Evolutionary conservation across 2,888 invertebrate genomes (phyloP).

Genomic region (Trachelus stipa): DNA sequence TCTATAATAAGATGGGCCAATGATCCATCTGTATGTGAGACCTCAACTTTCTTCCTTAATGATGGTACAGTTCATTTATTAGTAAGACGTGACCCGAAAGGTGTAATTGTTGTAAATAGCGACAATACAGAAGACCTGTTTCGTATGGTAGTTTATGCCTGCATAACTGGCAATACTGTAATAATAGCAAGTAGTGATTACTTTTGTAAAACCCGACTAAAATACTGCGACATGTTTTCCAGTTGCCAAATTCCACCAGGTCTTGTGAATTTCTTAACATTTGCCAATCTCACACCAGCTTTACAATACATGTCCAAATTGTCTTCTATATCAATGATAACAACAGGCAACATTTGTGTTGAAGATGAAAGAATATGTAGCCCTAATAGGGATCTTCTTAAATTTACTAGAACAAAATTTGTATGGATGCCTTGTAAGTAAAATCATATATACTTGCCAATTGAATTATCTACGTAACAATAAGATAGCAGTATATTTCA

Average conservation of each 20-base stretch:
- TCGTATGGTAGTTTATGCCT: constrained; percentile 26
- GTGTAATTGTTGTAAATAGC: constrained; percentile 26
- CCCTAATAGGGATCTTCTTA: not conserved
- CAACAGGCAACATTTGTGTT: not conserved
- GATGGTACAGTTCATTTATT: constrained; percentile 32
- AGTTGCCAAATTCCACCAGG: constrained; percentile 36
- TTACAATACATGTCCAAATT: not conserved
- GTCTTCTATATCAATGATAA: not conserved
- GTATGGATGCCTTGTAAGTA: not conserved
- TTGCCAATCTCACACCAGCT: constrained; percentile 17
- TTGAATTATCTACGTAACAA: not conserved
- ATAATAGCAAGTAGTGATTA: constrained; percentile 21
- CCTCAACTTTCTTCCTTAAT: constrained; percentile 27
- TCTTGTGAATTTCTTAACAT: constrained; percentile 30
- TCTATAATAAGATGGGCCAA: not conserved
- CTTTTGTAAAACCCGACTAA: constrained; percentile 19
- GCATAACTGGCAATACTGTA: constrained; percentile 33
- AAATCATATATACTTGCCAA: not conserved
- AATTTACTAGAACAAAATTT: not conserved
- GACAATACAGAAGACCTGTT: constrained; percentile 24
- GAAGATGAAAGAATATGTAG: not conserved
- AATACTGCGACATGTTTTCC: constrained; percentile 32
- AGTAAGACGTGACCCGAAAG: constrained; percentile 31
- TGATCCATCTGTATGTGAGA: constrained; percentile 23
- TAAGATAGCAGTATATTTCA: not conserved